Base-by-base conservation (phyloP, 2,888 invertebrate species). In the Drosophila tanythrix region DNA sequence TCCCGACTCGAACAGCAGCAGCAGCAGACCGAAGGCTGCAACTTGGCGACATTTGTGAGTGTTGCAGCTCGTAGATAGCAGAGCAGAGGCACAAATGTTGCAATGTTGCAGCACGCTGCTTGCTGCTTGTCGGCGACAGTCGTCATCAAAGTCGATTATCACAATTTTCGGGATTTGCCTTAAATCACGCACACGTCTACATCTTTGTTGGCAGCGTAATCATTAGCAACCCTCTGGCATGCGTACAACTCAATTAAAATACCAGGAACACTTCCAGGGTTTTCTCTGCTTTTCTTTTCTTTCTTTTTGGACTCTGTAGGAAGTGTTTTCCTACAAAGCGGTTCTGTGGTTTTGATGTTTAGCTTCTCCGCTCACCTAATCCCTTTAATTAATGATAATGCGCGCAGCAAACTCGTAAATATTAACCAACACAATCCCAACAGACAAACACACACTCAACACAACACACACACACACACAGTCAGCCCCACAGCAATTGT, bases 381-480 rank as follows among this genome's bases (percentile, higher is more conserved):
- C 91, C 81, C 75, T 74, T 65, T 89, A 91, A 90, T 90, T 88
- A 88, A 91, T 89, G 90, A 84, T 91, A 84, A 79, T 80, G 76
- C 83, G 85, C 88, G 85, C 80, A 69, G 53, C 66, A 70, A 62
- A 70, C 63, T 81, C 83, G 73, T 86, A 83, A 75, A 83, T 78
- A 66, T 59, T 51, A 43, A 38, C n/a, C 38, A 38, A 29, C 27
- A 36, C 33, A 21, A 35, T 29, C 10, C 38, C 27, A 27, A 43
- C 31, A 25, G 25, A 15, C 46, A 36, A 0, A 15, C 18, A 11
- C 51, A 25, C 33, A 1, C 21, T 21, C 21, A 21, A 21, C 21
- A 21, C 21, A 21, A 43, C 25, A 46, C 38, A 27, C 35, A 48
- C 27, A 46, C 27, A 31, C 25, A 31, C 40, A 25, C 8, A 10